Percentiles rank a stretch among this genome's conserved stretches.
phyloP scores from a whole-genome alignment of 1,140 invertebrate genomes.

The Saccostrea echinata region DNA sequence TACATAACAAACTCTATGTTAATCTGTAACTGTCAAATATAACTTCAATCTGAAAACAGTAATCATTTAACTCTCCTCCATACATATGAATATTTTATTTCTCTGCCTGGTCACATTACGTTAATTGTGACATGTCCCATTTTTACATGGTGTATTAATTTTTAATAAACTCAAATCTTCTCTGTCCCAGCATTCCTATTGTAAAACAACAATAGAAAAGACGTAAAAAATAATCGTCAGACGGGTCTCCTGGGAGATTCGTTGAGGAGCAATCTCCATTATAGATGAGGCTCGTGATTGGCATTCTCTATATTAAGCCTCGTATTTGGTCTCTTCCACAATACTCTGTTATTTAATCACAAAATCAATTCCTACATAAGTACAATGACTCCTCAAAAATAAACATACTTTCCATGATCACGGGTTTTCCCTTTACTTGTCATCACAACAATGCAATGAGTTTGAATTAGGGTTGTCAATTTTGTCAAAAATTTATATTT shows the following conservation, averaged over 20 bases:
- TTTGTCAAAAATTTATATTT: too few relatives aligned
- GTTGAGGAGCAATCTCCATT: conserved; percentile 13
- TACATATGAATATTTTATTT: not conserved
- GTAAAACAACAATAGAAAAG: conserved; percentile 22
- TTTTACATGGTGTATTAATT: conserved; percentile 32
- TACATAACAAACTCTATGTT: not conserved
- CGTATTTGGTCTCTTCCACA: conserved; percentile 3
- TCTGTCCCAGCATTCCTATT: not conserved
- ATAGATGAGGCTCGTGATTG: conserved; percentile 11
- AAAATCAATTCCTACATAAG: conserved; percentile 13
- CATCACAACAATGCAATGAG: too few relatives aligned
- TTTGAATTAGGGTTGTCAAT: too few relatives aligned
- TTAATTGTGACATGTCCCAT: not conserved
- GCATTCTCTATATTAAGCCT: not conserved
- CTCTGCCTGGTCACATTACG: not conserved
- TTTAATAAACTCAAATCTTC: conserved; percentile 26
- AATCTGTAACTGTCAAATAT: not conserved
- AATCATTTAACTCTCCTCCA: not conserved
- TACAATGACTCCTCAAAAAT: not conserved
- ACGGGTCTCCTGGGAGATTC: not conserved
- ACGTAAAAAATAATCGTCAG: conserved; percentile 28
- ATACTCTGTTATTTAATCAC: conserved; percentile 13
- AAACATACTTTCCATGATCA: not conserved
- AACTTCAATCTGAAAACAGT: not conserved
- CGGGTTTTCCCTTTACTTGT: too few relatives aligned